Base-by-base conservation (phyloP, 2,113 vertebrate genomes). In the Ctenomys sociabilis region DNA sequence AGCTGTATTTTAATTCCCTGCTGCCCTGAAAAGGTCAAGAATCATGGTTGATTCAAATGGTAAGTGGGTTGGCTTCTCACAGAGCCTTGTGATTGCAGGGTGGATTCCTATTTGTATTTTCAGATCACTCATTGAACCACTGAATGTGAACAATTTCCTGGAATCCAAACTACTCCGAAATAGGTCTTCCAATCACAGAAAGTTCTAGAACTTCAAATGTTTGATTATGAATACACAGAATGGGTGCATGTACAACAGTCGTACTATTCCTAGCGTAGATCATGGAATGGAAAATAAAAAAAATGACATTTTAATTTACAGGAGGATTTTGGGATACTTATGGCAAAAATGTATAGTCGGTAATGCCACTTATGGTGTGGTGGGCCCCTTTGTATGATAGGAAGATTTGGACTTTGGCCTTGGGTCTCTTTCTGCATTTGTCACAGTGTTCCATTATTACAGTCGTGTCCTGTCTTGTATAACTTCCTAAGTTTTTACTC, bases 401-500 rank as follows among this genome's bases (percentile, higher is more conserved):
- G 96, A 98, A 86, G 49, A 16, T 43, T 88, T 96, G 75, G 87
- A 93, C 95, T 97, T 98, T 83, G 95, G 81, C 93, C 82, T 97
- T 78, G 83, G 87, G 49, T 93, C 91, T 98, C 87, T 14, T 26
- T 77, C 95, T 96, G 85, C 96, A 93, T 5, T 59, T 97, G 63
- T 94, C 92, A 95, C 95, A 59, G 84, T 89, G 91, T 98, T 97
- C 77, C 85, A 97, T 97, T 97, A 95, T 98, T 98, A 96, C 96
- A 90, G 77, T 97, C 96, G 86, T 98, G 98, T 96, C 94, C 78
- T 97, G 83, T 93, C 96, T 3, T 96, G 95, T 97, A 95, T 97
- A 98, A 97, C 98, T 98, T 98, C 96, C 96, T 93, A 96, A 45
- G 86, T 98, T 96, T 97, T 98, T 95, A 94, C 45, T 70, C 24